Conservation (phyloP, 2,113 vertebrate genomes). For the Heterocephalus glaber region DNA sequence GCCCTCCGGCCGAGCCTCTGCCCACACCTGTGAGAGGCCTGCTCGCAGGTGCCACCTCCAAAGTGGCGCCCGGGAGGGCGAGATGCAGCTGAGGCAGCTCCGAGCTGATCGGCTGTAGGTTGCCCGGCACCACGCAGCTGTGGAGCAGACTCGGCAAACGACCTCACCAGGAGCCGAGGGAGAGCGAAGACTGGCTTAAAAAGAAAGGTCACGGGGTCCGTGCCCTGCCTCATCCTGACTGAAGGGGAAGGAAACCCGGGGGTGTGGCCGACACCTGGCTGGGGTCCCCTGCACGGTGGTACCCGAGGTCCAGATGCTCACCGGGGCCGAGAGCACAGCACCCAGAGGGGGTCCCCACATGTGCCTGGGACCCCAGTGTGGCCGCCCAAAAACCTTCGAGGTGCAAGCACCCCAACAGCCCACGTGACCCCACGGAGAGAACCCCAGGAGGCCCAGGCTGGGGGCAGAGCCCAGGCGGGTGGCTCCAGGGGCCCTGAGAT, state of each 20-base stretch:
- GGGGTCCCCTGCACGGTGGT: neutral
- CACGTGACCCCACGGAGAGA: no score
- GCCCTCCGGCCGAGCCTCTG: accelerated
- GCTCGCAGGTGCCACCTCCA: neutral
- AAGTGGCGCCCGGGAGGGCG: neutral
- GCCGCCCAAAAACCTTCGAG: no score
- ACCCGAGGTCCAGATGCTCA: neutral
- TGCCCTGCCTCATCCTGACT: neutral
- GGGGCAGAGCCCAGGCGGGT: neutral
- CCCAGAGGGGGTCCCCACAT: accelerated
- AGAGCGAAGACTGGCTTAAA: constrained; percentile 81
- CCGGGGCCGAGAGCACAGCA: neutral
- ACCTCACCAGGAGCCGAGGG: constrained; percentile 80
- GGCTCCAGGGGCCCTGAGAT: neutral
- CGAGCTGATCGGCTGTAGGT: constrained; percentile 79
- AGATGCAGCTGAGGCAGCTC: constrained; percentile 71
- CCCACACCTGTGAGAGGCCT: neutral
- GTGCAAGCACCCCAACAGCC: no score
- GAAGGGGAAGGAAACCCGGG: neutral
- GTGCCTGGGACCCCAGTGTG: no score
- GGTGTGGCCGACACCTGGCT: neutral
- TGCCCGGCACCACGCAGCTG: constrained; percentile 78
- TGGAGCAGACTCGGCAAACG: constrained; percentile 83
- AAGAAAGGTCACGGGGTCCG: constrained; percentile 79
- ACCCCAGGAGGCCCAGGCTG: neutral